Evolutionary conservation across 1,140 invertebrate species (phyloP), one percentile per base, ranked within the genome.

Genomic region (Lordiphosa clarofinis): DNA sequence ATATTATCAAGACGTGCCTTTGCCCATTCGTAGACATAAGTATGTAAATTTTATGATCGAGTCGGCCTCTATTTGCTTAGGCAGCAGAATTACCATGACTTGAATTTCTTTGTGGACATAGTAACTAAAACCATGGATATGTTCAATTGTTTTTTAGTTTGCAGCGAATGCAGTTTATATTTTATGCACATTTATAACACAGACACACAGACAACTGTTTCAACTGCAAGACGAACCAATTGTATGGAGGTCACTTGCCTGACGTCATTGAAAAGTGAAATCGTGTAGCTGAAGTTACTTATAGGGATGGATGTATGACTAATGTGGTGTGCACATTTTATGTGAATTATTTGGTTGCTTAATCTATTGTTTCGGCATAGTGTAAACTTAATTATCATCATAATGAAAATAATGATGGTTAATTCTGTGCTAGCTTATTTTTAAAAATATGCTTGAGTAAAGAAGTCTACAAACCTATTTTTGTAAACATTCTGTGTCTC

Each of bases 221-320:
- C 21, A 56, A 47, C 33, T 6, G 11, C 43, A 46, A 43, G 28
- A 43, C 42, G 39, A 54, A 12, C 12, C 31, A 15, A 31, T 31
- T 15, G 40, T 53, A 63, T 71, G 63, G 36, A 61, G 66, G 61
- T 76, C 61, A 59, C 44, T 73, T 37, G 12, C 56, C 63, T 71
- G 61, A 87, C 76, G 61, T 78, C 56, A 72, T 42, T 54, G 31
- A 43, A 71, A 75, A 81, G 75, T 81, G 76, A 81, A 81, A 82
- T 82, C 72, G 56, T 59, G 24, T n/a, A 68, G 55, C 40, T 46
- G n/a, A 42, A 55, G 47, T 42, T 48, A 52, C 28, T 8, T 7
- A 6, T 5, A 42, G 12, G 39, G 13, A 42, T 42, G 39, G 13
- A 42, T 42, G 13, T 12, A 9, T 40, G 39, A 12, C 13, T 42